Base-by-base conservation (phyloP, 1,140 invertebrate genomes). In the Lethrus apterus region DNA sequence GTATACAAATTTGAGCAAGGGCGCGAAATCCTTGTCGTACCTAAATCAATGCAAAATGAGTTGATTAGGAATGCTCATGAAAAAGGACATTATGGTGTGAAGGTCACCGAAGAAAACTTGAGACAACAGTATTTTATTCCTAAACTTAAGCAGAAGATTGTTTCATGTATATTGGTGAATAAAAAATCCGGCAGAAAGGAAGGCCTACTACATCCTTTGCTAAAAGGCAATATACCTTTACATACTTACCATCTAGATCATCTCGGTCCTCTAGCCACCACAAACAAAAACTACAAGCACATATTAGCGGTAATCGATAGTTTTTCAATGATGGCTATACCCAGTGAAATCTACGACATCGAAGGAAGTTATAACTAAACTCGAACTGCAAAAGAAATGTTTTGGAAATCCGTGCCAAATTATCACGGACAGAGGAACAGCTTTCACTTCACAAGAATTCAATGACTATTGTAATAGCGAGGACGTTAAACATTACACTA, bases 101-200 rank as follows among this genome's bases (percentile, higher is more conserved):
- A 20, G 10, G 71, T 68, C 51, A 69, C 60, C 2, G 54, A 64
- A 44, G 63, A 65, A 24, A 14, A 60, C 11, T 56, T 71, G 2
- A 53, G 44, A 11, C 50, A 59, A 55, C 58, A 69, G 8, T 71
- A 59, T 55, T 70, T 51, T 31, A 65, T 71, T 24, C 36, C 56
- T 1, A 58, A 67, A 4, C 5, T 69, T n/a, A n/a, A n/a, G 50
- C 60, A 1, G 50, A 60, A 47, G 43, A 69, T 64, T 53, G 51
- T 69, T 9, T 50, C 53, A n/a, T 70, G 65, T 43, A 53, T 70
- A 15, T 51, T 70, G 42, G 56, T 56, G 7, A 55, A 52, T 9
- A 64, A 49, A 14, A 69, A 71, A 44, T 32, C 44, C 46, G 67
- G 70, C 10, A 71, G 68, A 49, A 54, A 64, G 41, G 64, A 70